These are phyloP conservation scores for Coelopa frigida DNA, from an alignment of 1,140 invertebrate species.

Conservation along the genomic window DNA sequence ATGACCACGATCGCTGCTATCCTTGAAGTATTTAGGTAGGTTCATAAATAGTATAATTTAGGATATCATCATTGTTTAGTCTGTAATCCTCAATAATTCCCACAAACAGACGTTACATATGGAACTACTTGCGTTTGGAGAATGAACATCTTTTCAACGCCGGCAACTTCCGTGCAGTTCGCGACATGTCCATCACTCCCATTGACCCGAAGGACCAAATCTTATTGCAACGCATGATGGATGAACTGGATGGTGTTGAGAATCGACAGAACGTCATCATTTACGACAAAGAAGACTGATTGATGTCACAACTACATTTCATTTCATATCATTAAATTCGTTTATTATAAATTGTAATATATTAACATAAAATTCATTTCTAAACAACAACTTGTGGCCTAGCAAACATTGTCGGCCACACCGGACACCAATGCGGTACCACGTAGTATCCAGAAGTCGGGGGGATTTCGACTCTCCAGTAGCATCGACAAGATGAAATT, in stretches of 20 bases:
- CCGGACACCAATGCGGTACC: constrained; percentile 77
- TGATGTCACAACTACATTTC: too few species aligned
- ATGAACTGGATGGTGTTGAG: constrained; percentile 74
- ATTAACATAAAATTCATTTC: background rate
- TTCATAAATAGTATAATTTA: background rate
- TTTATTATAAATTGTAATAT: too few species aligned
- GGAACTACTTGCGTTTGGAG: constrained; percentile 78
- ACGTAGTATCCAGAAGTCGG: constrained; percentile 78
- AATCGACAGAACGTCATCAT: constrained; percentile 50
- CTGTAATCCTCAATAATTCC: background rate
- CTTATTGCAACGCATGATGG: constrained; percentile 87
- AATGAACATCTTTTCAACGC: constrained; percentile 99
- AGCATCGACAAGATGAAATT: constrained; percentile 80
- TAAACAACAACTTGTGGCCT: constrained; percentile 5
- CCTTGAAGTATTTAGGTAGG: constrained; percentile 21
- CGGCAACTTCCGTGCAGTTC: constrained; percentile 93
- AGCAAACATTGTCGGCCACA: constrained; percentile 52
- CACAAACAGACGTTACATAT: constrained; percentile 31
- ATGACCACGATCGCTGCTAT: constrained; percentile 22
- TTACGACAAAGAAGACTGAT: constrained; percentile 5
- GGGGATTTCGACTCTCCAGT: constrained; percentile 53
- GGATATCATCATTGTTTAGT: background rate
- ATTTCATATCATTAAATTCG: too few species aligned
- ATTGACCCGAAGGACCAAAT: constrained; percentile 72
- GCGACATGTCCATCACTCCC: constrained; percentile 96